phyloP scores from a whole-genome alignment of 2,113 vertebrate species.

The Notiomystis cincta region DNA sequence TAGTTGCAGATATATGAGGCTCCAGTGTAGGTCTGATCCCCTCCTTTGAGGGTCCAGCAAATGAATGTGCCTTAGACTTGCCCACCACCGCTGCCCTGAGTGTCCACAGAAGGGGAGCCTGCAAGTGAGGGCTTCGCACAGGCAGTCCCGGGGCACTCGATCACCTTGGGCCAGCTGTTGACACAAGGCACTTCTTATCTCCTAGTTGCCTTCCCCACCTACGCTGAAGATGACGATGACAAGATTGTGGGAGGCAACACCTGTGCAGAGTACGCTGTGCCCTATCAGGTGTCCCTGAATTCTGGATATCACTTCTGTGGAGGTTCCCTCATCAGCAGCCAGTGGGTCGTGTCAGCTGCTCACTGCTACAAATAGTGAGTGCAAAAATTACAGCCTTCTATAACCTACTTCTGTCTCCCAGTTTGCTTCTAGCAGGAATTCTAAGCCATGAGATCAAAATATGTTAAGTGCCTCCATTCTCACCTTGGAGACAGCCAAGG shows the following conservation, averaged over 20 bases:
- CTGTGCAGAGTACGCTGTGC: constrained; percentile 67
- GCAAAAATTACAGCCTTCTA: neutral
- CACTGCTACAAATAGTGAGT: constrained; percentile 83
- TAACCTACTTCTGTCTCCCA: neutral
- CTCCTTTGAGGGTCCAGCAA: neutral
- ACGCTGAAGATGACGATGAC: constrained; percentile 60
- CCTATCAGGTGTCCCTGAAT: constrained; percentile 81
- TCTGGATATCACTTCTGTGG: constrained; percentile 78
- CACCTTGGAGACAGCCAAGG: neutral
- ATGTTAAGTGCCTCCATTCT: neutral
- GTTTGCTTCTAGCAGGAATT: neutral
- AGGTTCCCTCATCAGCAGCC: constrained; percentile 65
- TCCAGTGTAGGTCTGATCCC: neutral
- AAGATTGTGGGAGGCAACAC: constrained; percentile 83
- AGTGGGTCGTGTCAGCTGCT: constrained; percentile 84
- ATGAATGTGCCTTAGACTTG: too few species aligned
- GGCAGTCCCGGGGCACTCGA: neutral
- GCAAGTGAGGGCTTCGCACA: neutral
- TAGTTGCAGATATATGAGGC: neutral
- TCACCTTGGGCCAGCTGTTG: neutral
- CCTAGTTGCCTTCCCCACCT: constrained; percentile 50
- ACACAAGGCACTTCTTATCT: neutral
- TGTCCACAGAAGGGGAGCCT: neutral
- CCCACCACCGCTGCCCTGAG: neutral
- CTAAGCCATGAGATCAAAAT: neutral